Percentiles rank a stretch among this genome's conserved stretches.
phyloP scores from a whole-genome alignment of 2,113 vertebrate genomes.

The Sinocyclocheilus maitianheensis region DNA sequence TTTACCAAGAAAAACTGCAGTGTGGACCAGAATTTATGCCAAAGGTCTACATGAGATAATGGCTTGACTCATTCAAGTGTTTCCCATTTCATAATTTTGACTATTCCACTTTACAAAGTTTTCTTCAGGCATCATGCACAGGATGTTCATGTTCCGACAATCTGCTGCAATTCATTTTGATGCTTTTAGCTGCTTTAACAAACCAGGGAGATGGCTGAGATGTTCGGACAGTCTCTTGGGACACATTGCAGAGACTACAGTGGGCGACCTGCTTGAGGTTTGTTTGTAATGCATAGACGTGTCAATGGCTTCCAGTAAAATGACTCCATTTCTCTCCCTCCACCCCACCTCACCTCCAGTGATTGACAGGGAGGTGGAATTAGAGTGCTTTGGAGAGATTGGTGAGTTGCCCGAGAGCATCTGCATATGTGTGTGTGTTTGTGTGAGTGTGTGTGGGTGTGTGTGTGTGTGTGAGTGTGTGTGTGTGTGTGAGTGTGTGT shows the following conservation, averaged over 20 bases:
- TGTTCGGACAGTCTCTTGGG: background rate
- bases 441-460: constrained; percentile 14
- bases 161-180: background rate
- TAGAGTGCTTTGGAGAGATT: constrained; percentile 20
- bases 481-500: constrained; percentile 22
- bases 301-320: constrained; percentile 64
- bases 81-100: background rate
- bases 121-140: background rate
- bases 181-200: background rate
- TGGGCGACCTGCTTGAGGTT: constrained; percentile 50
- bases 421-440: constrained; percentile 30
- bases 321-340: constrained; percentile 51
- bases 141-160: background rate
- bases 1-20: background rate
- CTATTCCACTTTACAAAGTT: background rate
- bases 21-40: background rate
- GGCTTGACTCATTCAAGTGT: background rate
- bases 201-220: constrained; percentile 10
- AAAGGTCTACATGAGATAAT: background rate
- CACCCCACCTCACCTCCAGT: constrained; percentile 9
- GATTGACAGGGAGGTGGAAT: constrained; percentile 42
- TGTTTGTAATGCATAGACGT: constrained; percentile 63
- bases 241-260: constrained; percentile 7
- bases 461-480: constrained; percentile 15
- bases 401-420: background rate